Conservation (phyloP, 1,140 invertebrate genomes). For the Trichonephila clavata region DNA sequence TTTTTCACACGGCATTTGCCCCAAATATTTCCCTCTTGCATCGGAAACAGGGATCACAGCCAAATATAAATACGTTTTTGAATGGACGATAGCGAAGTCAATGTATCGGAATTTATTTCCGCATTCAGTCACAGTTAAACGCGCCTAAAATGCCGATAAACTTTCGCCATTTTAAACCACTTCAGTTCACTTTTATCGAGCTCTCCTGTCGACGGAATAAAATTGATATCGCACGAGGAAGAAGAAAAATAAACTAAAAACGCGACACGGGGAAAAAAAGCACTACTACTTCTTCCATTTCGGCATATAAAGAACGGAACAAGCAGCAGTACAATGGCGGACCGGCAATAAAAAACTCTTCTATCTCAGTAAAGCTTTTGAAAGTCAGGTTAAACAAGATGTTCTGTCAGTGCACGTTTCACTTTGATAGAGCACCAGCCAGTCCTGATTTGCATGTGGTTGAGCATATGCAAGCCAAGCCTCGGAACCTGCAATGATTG, state of each 20-base stretch:
- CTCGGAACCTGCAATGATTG: slow-evolving; percentile 69
- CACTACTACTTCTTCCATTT: slow-evolving; percentile 57
- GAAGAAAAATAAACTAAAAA: slow-evolving; percentile 55
- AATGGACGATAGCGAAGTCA: slow-evolving; percentile 73
- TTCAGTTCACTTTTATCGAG: slow-evolving; percentile 75
- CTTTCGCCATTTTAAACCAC: slow-evolving; percentile 76
- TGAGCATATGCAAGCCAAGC: slow-evolving; percentile 73
- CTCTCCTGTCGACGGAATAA: slow-evolving; percentile 73
- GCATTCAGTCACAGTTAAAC: slow-evolving; percentile 76
- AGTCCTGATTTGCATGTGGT: slow-evolving; percentile 74
- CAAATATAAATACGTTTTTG: slow-evolving; percentile 76
- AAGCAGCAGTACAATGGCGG: slow-evolving; percentile 65
- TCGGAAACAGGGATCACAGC: slow-evolving; percentile 70
- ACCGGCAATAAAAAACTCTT: slow-evolving; percentile 74
- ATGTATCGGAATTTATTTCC: slow-evolving; percentile 76
- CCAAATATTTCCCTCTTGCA: slow-evolving; percentile 53
- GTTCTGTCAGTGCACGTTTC: slow-evolving; percentile 75
- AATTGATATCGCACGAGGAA: slow-evolving; percentile 72
- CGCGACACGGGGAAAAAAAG: slow-evolving; percentile 28
- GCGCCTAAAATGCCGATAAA: slow-evolving; percentile 74
- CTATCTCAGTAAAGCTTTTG: slow-evolving; percentile 76
- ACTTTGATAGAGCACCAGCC: slow-evolving; percentile 75
- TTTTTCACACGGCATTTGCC: slow-evolving; percentile 74
- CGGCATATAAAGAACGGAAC: slow-evolving; percentile 67
- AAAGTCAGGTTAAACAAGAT: slow-evolving; percentile 76